Conservation (phyloP, 1,140 invertebrate species). For the Euura lappo region DNA sequence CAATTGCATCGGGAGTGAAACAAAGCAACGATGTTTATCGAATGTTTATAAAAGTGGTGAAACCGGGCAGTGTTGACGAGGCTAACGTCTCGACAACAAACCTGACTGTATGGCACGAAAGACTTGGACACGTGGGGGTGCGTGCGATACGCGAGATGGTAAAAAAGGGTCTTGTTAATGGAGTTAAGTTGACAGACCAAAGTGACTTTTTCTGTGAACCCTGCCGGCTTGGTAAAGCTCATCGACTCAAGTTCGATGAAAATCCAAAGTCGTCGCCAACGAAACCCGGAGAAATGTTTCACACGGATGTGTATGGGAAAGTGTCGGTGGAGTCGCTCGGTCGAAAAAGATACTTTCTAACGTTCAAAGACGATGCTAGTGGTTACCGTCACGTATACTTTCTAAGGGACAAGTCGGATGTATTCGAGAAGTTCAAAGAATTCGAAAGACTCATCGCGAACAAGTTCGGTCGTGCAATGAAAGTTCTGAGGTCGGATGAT, state of each 20-base stretch:
- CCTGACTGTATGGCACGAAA: conserved; percentile 24
- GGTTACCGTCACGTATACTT: conserved; percentile 5
- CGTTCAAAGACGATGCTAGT: conserved; percentile 31
- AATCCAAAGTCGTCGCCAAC: conserved; percentile 27
- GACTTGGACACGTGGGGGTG: conserved; percentile 25
- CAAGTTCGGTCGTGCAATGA: conserved; percentile 33
- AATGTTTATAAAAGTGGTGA: conserved; percentile 14
- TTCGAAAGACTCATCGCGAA: conserved; percentile 34
- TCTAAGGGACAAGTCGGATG: conserved; percentile 8
- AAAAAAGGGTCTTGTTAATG: conserved; percentile 19
- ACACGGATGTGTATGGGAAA: conserved; percentile 48
- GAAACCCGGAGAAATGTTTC: conserved; percentile 38
- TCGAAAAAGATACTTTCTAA: conserved; percentile 37
- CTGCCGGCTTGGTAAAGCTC: conserved; percentile 32
- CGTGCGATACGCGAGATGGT: conserved; percentile 18
- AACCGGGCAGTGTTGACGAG: not conserved
- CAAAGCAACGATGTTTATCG: not conserved
- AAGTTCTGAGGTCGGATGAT: conserved; percentile 25
- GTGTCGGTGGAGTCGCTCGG: conserved; percentile 35
- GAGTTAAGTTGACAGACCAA: conserved; percentile 9
- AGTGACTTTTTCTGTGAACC: conserved; percentile 29
- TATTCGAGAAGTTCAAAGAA: conserved; percentile 5
- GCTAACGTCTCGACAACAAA: conserved; percentile 9
- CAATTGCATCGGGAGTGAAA: conserved; percentile 23
- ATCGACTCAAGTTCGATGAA: conserved; percentile 28